These are phyloP conservation scores for Idaea biselata DNA, from an alignment of 2,888 invertebrate species.

Conservation along the genomic window DNA sequence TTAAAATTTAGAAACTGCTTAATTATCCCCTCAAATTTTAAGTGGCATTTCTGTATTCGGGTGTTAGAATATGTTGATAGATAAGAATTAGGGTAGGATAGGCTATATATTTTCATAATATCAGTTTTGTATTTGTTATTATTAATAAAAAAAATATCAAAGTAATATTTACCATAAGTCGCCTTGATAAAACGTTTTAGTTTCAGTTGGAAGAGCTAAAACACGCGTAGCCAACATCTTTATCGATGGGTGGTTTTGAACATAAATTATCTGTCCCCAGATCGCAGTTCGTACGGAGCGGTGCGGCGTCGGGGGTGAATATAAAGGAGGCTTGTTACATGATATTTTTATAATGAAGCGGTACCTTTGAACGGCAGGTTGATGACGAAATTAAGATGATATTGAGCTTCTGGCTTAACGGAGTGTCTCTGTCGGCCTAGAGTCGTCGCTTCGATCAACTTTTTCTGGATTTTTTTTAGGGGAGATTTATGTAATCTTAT, in stretches of 20 bases:
- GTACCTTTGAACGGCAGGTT: not conserved
- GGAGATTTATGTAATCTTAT: not conserved
- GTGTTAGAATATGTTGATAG: too few relatives aligned
- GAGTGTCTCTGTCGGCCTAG: not conserved
- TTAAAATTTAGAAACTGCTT: too few relatives aligned
- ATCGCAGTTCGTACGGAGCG: not conserved
- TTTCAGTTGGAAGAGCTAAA: not conserved
- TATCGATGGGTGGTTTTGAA: not conserved
- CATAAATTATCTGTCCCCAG: not conserved
- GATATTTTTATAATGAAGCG: slow-evolving; percentile 1
- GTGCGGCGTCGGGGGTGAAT: not conserved
- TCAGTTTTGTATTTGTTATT: too few relatives aligned
- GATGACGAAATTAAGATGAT: not conserved
- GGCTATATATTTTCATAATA: too few relatives aligned
- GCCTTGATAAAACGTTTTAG: not conserved
- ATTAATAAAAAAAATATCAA: not conserved
- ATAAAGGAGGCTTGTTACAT: not conserved
- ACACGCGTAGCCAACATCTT: not conserved
- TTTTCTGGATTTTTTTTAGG: not conserved
- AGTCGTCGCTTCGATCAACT: not conserved
- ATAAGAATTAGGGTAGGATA: too few relatives aligned
- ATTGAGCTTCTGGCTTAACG: not conserved
- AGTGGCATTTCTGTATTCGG: too few relatives aligned
- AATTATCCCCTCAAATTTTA: too few relatives aligned
- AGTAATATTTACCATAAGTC: not conserved